Evolutionary conservation across 2,797 vertebrate species (phyloP).

Genomic region (Sebastes ruberrimus): DNA sequence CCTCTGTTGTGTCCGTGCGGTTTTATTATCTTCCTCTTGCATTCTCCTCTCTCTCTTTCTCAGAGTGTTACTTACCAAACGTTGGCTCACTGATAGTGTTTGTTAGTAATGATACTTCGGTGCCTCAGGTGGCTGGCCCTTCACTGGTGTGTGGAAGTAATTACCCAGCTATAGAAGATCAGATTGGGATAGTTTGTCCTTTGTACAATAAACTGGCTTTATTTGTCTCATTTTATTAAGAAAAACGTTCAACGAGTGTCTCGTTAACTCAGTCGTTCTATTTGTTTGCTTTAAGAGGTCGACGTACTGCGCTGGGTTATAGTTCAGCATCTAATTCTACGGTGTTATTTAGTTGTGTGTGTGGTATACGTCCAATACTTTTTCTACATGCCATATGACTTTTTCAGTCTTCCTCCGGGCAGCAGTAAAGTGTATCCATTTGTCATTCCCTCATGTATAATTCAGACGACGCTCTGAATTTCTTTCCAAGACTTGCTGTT

Average conservation of each 20-base stretch:
- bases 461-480: conserved; percentile 63
- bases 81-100: conserved; percentile 21
- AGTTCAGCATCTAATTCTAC: not conserved
- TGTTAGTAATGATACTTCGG: conserved; percentile 34
- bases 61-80: conserved; percentile 26
- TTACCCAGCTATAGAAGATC: conserved; percentile 23
- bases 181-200: not conserved
- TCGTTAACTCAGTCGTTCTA: not conserved
- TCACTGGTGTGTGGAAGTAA: conserved; percentile 40
- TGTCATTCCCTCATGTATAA: conserved; percentile 64
- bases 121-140: conserved; percentile 41
- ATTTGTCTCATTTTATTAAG: conserved; percentile 19
- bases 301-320: not conserved
- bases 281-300: not conserved
- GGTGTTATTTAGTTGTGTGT: conserved; percentile 3
- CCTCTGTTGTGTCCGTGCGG: conserved; percentile 1
- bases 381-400: conserved; percentile 10
- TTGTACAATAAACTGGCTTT: not conserved
- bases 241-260: not conserved
- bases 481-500: conserved; percentile 42
- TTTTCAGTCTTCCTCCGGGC: conserved; percentile 39
- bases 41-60: conserved; percentile 14
- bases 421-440: conserved; percentile 56
- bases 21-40: conserved; percentile 40
- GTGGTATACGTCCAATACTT: not conserved